These are phyloP conservation scores for Clivina fossor DNA, from an alignment of 2,888 invertebrate genomes.

Conservation along the genomic window DNA sequence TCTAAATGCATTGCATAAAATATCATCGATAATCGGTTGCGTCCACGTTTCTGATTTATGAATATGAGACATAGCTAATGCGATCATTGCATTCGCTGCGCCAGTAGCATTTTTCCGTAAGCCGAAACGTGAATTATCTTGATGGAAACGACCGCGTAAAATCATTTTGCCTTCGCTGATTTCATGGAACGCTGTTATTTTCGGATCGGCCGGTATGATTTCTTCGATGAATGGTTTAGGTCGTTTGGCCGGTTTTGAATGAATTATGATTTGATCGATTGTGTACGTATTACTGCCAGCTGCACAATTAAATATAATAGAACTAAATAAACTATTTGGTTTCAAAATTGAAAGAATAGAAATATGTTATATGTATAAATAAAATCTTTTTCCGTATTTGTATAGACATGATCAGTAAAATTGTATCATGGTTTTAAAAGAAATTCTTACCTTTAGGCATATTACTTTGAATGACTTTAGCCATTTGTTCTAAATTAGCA, in stretches of 20 bases:
- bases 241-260: conserved; percentile 43
- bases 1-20: conserved; percentile 56
- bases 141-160: conserved; percentile 55
- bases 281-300: conserved; percentile 46
- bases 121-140: conserved; percentile 57
- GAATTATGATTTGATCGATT: conserved; percentile 45
- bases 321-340: too few species aligned
- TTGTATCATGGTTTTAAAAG: too few species aligned
- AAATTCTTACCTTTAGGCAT: conserved; percentile 40
- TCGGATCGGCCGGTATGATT: conserved; percentile 38
- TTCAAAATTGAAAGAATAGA: not conserved
- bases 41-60: conserved; percentile 64
- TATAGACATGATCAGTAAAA: too few species aligned
- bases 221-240: conserved; percentile 19
- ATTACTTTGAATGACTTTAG: conserved; percentile 47
- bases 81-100: conserved; percentile 59
- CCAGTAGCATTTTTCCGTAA: conserved; percentile 57
- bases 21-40: conserved; percentile 58
- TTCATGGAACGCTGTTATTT: conserved; percentile 55
- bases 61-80: conserved; percentile 61
- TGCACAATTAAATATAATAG: not conserved
- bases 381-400: too few species aligned
- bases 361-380: not conserved
- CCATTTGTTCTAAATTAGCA: conserved; percentile 44
- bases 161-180: conserved; percentile 54